A percentile compares a stretch with the other conserved stretches of the same genome.
Evolutionary conservation across 1,140 invertebrate genomes (phyloP).

Genomic region (Drosophila rufa): DNA sequence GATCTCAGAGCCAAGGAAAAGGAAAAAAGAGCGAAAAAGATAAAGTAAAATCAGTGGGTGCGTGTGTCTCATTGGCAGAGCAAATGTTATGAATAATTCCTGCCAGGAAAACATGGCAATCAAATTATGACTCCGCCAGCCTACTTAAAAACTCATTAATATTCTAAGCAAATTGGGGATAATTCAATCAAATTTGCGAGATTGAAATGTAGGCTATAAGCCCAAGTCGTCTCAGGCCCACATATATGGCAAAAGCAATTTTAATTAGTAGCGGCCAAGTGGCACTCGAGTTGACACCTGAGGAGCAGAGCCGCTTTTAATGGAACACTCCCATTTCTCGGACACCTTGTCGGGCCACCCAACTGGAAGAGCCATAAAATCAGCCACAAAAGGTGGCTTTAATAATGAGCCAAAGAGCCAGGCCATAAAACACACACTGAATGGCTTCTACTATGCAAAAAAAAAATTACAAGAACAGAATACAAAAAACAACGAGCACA

Average conservation of each 20-base stretch:
- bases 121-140: conserved; percentile 29
- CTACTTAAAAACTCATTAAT: conserved; percentile 39
- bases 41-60: conserved; percentile 7
- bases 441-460: conserved; percentile 29
- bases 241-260: conserved; percentile 28
- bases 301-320: conserved; percentile 21
- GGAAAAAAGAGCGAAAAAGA: neutral
- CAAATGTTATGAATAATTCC: conserved; percentile 44
- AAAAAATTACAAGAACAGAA: conserved; percentile 8
- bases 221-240: neutral
- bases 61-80: neutral
- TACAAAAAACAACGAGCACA: conserved; percentile 1
- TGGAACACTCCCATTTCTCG: conserved; percentile 40
- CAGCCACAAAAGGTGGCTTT: conserved; percentile 70
- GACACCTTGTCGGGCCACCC: conserved; percentile 39
- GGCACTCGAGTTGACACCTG: conserved; percentile 34
- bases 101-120: conserved; percentile 35
- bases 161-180: conserved; percentile 28
- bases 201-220: conserved; percentile 15
- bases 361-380: conserved; percentile 65
- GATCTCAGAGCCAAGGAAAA: conserved; percentile 18
- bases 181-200: conserved; percentile 35
- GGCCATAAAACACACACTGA: conserved; percentile 48
- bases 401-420: conserved; percentile 53
- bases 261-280: conserved; percentile 43